These are phyloP conservation scores for Diachrysia chrysitis DNA, from an alignment of 2,888 invertebrate species.

Conservation along the genomic window DNA sequence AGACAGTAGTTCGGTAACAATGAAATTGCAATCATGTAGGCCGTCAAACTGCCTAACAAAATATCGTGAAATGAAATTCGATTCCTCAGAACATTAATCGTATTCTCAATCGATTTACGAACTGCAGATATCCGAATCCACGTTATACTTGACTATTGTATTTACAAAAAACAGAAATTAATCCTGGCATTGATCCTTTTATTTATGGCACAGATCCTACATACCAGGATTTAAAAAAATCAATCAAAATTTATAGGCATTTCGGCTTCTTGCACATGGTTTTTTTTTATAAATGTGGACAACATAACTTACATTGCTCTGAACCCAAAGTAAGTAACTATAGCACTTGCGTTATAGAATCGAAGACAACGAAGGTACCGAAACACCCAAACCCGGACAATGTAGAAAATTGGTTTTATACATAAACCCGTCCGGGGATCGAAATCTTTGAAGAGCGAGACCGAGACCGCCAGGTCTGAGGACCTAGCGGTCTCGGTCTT, in stretches of 20 bases:
- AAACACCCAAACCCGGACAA: too few species aligned
- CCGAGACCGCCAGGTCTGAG: too few species aligned
- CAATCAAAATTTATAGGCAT: neutral
- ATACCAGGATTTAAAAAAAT: neutral
- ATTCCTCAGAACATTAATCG: neutral
- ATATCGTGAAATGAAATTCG: neutral
- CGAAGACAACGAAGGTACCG: too few species aligned
- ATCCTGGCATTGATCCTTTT: neutral
- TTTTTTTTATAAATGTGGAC: too few species aligned
- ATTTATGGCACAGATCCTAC: neutral
- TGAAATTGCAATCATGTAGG: neutral
- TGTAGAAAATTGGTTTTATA: too few species aligned
- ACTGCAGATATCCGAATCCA: neutral
- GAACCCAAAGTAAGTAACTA: too few species aligned
- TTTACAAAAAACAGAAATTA: neutral
- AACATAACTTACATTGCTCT: too few species aligned
- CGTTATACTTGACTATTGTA: neutral
- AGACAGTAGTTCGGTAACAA: neutral
- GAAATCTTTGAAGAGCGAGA: too few species aligned
- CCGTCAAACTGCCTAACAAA: slow-evolving; percentile 5
- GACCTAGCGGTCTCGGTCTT: too few species aligned
- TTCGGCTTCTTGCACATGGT: neutral
- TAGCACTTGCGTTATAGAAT: too few species aligned
- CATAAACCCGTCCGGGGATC: too few species aligned
- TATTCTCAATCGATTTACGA: neutral